Evolutionary conservation across 1,140 invertebrate genomes (phyloP).

Genomic region (Bombyx mandarina): DNA sequence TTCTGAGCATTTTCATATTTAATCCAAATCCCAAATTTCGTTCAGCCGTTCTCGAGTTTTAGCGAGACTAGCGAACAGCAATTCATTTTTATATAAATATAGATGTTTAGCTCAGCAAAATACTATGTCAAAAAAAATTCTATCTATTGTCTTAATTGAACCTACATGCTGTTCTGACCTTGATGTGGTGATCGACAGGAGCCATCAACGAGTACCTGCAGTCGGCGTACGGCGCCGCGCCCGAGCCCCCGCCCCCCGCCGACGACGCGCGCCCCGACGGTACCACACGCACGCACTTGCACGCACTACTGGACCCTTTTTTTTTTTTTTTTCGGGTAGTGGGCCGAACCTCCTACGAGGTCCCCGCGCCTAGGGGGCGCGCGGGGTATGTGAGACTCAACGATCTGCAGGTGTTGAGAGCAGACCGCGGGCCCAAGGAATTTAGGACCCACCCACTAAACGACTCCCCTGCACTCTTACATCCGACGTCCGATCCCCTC

Average conservation of each 20-base stretch:
- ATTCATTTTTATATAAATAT: not conserved
- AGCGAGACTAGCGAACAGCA: too few relatives aligned
- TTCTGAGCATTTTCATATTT: not conserved
- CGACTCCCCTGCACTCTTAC: too few relatives aligned
- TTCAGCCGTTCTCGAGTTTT: not conserved
- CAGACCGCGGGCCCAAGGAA: too few relatives aligned
- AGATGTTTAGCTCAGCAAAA: not conserved
- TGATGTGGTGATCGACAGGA: conserved; percentile 25
- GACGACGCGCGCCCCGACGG: conserved; percentile 36
- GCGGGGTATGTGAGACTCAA: too few relatives aligned
- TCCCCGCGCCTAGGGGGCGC: too few relatives aligned
- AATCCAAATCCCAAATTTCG: not conserved
- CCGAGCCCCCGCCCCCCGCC: conserved; percentile 34
- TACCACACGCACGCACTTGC: conserved; percentile 9
- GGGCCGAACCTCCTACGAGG: too few relatives aligned
- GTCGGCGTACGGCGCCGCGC: conserved; percentile 48
- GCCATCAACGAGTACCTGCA: conserved; percentile 66
- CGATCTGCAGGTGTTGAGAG: too few relatives aligned
- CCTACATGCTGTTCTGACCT: not conserved
- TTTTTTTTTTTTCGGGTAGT: too few relatives aligned
- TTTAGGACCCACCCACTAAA: too few relatives aligned
- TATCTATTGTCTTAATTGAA: not conserved
- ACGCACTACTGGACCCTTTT: too few relatives aligned
- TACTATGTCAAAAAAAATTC: not conserved
- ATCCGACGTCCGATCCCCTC: too few relatives aligned